A percentile compares a stretch with the other conserved stretches of the same genome.
Evolutionary conservation across 1,140 invertebrate species (phyloP).

Genomic region (Steinernema khuongi): DNA sequence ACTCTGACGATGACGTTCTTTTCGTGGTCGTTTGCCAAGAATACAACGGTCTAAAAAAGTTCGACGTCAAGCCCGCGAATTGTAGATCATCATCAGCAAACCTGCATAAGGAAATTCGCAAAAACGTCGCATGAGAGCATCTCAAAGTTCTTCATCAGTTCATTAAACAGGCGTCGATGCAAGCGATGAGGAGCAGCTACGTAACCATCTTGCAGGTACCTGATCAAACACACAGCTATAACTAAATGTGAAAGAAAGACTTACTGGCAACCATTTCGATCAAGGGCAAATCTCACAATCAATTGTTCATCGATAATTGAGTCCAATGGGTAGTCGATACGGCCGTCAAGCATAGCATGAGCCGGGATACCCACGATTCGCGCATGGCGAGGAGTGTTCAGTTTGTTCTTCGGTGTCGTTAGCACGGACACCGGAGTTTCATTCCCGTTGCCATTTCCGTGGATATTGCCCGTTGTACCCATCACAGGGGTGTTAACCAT

Average conservation of each 20-base stretch:
- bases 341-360: neutral
- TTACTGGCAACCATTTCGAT: constrained; percentile 1
- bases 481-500: neutral
- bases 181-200: neutral
- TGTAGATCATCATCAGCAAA: neutral
- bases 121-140: constrained; percentile 34
- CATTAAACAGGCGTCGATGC: neutral
- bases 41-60: constrained; percentile 12
- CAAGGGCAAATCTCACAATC: neutral
- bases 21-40: constrained; percentile 7
- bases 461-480: neutral
- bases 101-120: constrained; percentile 40
- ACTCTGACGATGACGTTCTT: constrained; percentile 18
- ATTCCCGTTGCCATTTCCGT: neutral
- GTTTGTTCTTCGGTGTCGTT: neutral
- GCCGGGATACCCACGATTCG: neutral
- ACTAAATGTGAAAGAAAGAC: neutral
- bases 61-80: neutral
- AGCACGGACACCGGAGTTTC: too few species aligned
- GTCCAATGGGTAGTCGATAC: neutral
- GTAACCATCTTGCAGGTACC: constrained; percentile 6
- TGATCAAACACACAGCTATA: neutral
- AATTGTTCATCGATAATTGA: neutral
- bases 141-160: constrained; percentile 21
- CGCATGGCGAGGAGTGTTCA: neutral